Evolutionary conservation across 2,888 invertebrate genomes (phyloP), one percentile per base, ranked within the genome.

Genomic region (Cephus sareptanus): DNA sequence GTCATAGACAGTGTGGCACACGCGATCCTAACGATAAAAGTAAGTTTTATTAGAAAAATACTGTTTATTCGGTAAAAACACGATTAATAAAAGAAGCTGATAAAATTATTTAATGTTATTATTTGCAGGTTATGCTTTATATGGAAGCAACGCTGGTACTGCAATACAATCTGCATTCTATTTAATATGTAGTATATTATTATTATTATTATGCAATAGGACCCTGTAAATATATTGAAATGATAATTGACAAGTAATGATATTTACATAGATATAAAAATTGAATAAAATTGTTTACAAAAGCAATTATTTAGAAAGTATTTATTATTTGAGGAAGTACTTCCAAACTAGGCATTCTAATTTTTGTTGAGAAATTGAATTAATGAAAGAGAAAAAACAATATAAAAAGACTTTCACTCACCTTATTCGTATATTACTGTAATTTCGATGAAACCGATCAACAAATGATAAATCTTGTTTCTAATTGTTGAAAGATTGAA

Each of bases 1-100:
- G 96, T 0, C 96, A 97, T 88, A 93, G 96, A 70, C 95, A 94
- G 78, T 97, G 97, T 83, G 96, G 96, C 0, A 94, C 94, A 33
- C 93, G 94, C 30, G 96, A 97, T 92, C 95, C 95, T 15, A 95
- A 95, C 87, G 96, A 96, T 80, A 95, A 93, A 90, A 93, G 93
- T 93, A 87, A 86, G 87, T 80, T 31, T 71, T 30, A 56, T 56
- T 56, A 56, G 9, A 23, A 2, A 56, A 56, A 9, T 15, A 23
- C 23, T 56, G 9, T 56, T 23, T 56, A 56, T 56, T 56, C 9
- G 1, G 56, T 9, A 56, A 56, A 56, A 23, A 56, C 2, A 15
- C 56, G 56, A 56, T 56, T 23, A 81, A 30, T 23, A 30, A 71
- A 33, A 15, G n/a, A n/a, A 71, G 13, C 11, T 15, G 6, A 31